phyloP scores from a whole-genome alignment of 1,140 invertebrate genomes.

The Frieseomelitta varia region DNA sequence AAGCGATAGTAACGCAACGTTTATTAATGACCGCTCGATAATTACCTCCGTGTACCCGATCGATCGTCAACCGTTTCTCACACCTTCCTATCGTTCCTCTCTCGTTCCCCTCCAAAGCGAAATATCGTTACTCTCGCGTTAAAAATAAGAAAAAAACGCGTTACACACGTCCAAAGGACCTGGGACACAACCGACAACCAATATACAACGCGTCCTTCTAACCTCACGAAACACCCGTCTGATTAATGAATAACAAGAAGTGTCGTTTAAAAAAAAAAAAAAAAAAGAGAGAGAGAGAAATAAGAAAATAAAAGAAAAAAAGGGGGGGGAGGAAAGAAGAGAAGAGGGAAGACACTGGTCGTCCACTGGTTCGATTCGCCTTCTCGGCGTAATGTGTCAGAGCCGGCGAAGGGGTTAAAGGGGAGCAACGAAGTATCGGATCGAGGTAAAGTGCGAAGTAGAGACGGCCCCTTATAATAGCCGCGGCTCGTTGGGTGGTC shows the following conservation, averaged over 20 bases:
- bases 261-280: not conserved
- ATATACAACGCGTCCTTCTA: not conserved
- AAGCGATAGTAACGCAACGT: conserved; percentile 24
- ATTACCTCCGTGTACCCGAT: conserved; percentile 27
- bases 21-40: conserved; percentile 35
- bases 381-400: conserved; percentile 56
- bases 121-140: not conserved
- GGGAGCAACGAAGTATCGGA: conserved; percentile 56
- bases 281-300: not conserved
- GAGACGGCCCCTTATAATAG: conserved; percentile 68
- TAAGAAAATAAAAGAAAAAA: too few relatives aligned
- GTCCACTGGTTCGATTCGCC: conserved; percentile 29
- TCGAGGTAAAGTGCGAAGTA: conserved; percentile 68
- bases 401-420: conserved; percentile 64
- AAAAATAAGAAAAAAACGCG: not conserved
- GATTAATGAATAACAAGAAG: not conserved
- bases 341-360: not conserved
- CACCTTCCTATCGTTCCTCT: not conserved
- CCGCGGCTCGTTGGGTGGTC: conserved; percentile 66
- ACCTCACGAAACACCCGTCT: not conserved
- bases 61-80: conserved; percentile 23
- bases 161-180: not conserved
- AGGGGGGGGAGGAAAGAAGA: too few relatives aligned
- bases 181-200: not conserved
- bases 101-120: too few relatives aligned